Conservation (phyloP, 2,888 invertebrate species). For the Tromatobia lineatoria region DNA sequence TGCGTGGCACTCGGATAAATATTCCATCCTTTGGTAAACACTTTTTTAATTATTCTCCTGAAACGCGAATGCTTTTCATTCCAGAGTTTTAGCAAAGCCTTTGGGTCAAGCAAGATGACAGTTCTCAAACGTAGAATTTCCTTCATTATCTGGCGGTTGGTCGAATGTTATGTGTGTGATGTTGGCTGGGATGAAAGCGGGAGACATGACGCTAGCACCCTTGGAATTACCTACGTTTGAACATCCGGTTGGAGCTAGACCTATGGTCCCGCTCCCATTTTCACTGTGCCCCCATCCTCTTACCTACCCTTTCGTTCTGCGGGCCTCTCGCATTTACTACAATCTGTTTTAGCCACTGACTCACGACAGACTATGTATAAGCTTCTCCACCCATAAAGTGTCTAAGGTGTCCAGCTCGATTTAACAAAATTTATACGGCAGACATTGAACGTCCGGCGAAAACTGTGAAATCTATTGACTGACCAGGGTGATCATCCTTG, state of each 20-base stretch:
- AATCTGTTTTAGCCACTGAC: slow-evolving; percentile 32
- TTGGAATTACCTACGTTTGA: slow-evolving; percentile 70
- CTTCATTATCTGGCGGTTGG: slow-evolving; percentile 68
- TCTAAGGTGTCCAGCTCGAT: slow-evolving; percentile 43
- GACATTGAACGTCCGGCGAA: slow-evolving; percentile 36
- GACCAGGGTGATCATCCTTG: background rate
- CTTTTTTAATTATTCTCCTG: slow-evolving; percentile 3
- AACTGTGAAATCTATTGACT: slow-evolving; percentile 13
- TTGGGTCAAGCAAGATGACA: background rate
- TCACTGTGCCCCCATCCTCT: slow-evolving; percentile 24
- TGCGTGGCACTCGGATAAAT: background rate
- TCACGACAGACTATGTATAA: slow-evolving; percentile 1
- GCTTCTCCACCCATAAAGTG: background rate
- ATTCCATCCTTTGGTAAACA: slow-evolving; percentile 14
- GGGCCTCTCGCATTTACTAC: slow-evolving; percentile 70
- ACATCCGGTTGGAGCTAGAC: slow-evolving; percentile 63
- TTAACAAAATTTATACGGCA: slow-evolving; percentile 50
- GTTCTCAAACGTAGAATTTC: slow-evolving; percentile 51
- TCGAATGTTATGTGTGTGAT: slow-evolving; percentile 67
- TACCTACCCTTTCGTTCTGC: slow-evolving; percentile 52
- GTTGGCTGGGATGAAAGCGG: slow-evolving; percentile 46
- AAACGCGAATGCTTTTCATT: background rate
- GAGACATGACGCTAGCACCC: slow-evolving; percentile 53
- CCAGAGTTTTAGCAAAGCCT: background rate
- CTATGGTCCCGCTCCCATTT: background rate